Evolutionary conservation across 2,888 invertebrate species (phyloP).

Genomic region (Thyatira batis): DNA sequence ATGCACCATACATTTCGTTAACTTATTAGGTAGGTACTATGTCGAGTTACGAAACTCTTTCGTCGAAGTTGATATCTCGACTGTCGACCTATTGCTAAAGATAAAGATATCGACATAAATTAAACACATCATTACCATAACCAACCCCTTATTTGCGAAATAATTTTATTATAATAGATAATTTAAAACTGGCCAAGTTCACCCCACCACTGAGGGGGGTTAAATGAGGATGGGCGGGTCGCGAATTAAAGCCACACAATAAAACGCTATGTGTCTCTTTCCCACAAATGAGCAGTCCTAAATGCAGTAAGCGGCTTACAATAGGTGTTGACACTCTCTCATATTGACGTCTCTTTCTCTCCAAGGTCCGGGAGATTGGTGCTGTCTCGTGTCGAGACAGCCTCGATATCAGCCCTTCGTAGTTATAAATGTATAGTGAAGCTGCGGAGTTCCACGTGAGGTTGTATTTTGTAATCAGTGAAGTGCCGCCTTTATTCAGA

Average conservation of each 20-base stretch:
- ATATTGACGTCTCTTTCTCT: conserved; percentile 57
- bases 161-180: conserved; percentile 82
- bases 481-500: conserved; percentile 76
- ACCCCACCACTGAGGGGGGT: conserved; percentile 70
- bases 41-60: neutral
- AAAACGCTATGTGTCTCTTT: conserved; percentile 67
- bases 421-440: conserved; percentile 70
- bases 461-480: conserved; percentile 80
- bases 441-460: conserved; percentile 76
- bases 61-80: conserved; percentile 22
- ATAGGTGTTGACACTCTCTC: conserved; percentile 66
- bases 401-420: conserved; percentile 60
- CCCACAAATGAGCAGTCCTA: conserved; percentile 77
- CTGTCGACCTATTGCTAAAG: conserved; percentile 34
- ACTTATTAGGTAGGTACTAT: neutral
- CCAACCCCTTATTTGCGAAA: conserved; percentile 80
- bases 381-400: conserved; percentile 43
- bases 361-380: conserved; percentile 47
- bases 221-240: conserved; percentile 75
- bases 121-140: conserved; percentile 79
- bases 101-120: conserved; percentile 69
- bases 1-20: conserved; percentile 1
- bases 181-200: conserved; percentile 80
- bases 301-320: conserved; percentile 77
- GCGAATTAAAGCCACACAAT: conserved; percentile 57